Evolutionary conservation across 2,888 invertebrate genomes (phyloP), one percentile per base, ranked within the genome.

Genomic region (Urechis unicinctus): DNA sequence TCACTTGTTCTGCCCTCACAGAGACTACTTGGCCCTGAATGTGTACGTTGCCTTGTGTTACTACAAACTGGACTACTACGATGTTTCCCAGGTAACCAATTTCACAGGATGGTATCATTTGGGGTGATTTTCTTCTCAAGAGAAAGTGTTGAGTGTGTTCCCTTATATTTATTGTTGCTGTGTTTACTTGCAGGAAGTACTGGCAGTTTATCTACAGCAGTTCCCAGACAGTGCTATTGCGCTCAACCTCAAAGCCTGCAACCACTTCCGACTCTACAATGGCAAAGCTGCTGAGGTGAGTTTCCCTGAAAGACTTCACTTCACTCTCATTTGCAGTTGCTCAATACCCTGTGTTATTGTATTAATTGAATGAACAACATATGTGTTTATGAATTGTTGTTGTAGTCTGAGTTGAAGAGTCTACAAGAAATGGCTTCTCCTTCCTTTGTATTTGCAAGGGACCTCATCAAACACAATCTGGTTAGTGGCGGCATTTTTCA

Each of bases 11-110:
- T 61, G 53, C 56, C 53, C 56, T 81, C 81, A 29, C 78, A 92
- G 93, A 66, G 89, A 90, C 53, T 91, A 86, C 78, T 81, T 95
- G 74, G 97, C 97, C 0, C 79, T 98, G 57, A 96, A 98, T 79
- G 93, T 97, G 2, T 97, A 98, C 77, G 88, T 97, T 56, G 97
- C 96, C 0, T 80, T 97, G 21, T 98, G 97, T 74, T 97, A 97
- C 79, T 98, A 97, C 80, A 97, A 98, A 78, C 81, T 97, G 69
- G 97, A 97, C 79, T 97, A 95, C 77, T 97, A 94, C 74, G 97
- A 97, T 78, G 94, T 95, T 48, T 94, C 96, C 0, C 94, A 96
- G 79, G 80, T 79, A 62, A 64, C 1, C 26, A 5, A n/a, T 4
- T 22, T 2, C 13, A 9, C 6, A 6, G 25, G 13, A 6, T 43